Evolutionary conservation across 2,113 vertebrate genomes (phyloP).

Genomic region (Carettochelys insculpta): DNA sequence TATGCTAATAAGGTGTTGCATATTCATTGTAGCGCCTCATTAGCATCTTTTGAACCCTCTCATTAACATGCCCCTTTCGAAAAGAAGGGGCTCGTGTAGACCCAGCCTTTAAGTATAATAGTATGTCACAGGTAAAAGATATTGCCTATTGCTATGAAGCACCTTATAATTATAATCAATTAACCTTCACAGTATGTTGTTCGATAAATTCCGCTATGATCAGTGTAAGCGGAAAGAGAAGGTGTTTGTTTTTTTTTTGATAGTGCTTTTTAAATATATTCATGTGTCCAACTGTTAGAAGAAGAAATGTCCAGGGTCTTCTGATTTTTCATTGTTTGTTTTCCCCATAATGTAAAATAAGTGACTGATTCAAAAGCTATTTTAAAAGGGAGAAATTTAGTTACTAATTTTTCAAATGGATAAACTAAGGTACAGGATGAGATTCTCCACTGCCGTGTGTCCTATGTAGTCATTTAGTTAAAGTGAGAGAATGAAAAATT

Average conservation of each 20-base stretch:
- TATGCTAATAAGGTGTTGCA: too few species aligned
- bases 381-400: background rate
- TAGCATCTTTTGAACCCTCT: too few species aligned
- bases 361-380: background rate
- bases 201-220: background rate
- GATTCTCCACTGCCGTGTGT: background rate
- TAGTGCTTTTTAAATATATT: background rate
- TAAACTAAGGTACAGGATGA: background rate
- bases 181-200: background rate
- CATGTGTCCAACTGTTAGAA: background rate
- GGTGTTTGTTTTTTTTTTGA: background rate
- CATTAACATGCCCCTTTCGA: too few species aligned
- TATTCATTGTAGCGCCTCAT: too few species aligned
- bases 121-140: background rate
- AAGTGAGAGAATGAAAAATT: background rate
- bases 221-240: fast-evolving
- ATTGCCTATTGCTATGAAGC: background rate
- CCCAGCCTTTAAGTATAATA: constrained; percentile 30
- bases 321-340: background rate
- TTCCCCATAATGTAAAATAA: background rate
- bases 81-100: too few species aligned
- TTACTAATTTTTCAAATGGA: background rate
- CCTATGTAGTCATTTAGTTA: background rate
- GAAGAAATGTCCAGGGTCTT: background rate
- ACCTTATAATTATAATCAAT: background rate